Base-by-base conservation (phyloP, 2,797 vertebrate species). In the Aselliscus stoliczkanus region DNA sequence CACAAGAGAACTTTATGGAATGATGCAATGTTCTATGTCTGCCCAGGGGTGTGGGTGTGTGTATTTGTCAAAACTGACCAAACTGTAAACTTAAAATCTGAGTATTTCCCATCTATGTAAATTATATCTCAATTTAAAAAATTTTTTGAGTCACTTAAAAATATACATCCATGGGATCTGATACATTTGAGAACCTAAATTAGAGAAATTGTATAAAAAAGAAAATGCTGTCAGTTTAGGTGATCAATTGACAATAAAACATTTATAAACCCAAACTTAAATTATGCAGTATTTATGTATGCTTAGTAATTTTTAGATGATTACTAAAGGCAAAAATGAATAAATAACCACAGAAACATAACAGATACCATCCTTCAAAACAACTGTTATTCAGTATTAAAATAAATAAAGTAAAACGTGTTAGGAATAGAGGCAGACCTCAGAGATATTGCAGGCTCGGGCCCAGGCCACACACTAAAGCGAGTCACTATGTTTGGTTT, bases 261-360 rank as follows among this genome's bases (percentile, higher is more conserved):
- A 86, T 29, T 39, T 39, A 37, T 34, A 92, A 91, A 64, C 1
- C 8, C 34, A 96, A 70, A 80, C 3, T 89, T 23, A 87, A 88
- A 89, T 44, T 31, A 54, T 37, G 15, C 0, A 82, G 25, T 21
- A 90, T 80, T 50, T 50, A 50, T 50, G 47, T 47, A 80, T 7
- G 10, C 58, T 90, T 44, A 82, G 37, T 86, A 37, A 94, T 62
- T 82, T 96, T 91, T 47, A 77, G 12, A 62, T 34, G 52, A 88
- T 62, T 64, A 84, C 64, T 95, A 79, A 93, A 80, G 27, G 85
- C 14, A 77, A 94, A 81, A 86, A n/a, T 89, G 12, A 84, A 47
- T 29, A 67, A 58, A 47, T 29, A 62, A 58, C 23, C 39, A 93
- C n/a, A 69, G 77, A 95, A 96, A 95, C 12, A 20, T 37, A 96